These are phyloP conservation scores for Drosophila cognata DNA, from an alignment of 2,888 invertebrate species.

Conservation along the genomic window DNA sequence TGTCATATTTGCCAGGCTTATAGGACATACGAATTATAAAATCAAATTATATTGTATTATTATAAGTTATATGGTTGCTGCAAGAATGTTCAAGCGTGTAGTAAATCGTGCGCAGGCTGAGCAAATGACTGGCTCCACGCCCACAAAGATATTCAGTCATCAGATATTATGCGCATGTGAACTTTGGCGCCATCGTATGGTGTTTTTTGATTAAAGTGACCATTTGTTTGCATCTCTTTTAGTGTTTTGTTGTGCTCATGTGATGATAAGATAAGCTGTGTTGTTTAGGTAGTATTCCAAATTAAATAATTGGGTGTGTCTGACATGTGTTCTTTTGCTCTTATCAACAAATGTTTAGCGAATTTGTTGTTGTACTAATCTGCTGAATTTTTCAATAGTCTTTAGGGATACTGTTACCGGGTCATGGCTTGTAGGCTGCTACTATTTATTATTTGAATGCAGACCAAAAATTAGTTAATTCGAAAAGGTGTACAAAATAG, in stretches of 20 bases:
- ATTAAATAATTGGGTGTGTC: constrained; percentile 39
- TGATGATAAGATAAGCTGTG: constrained; percentile 42
- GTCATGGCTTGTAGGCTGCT: not conserved
- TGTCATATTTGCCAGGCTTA: not conserved
- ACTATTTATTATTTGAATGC: not conserved
- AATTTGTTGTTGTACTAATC: not conserved
- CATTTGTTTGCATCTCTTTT: constrained; percentile 39
- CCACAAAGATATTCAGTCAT: not conserved
- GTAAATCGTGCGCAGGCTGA: not conserved
- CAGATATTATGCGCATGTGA: not conserved
- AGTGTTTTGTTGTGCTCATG: constrained; percentile 15
- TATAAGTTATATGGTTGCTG: not conserved
- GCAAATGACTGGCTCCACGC: not conserved
- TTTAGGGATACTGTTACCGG: not conserved
- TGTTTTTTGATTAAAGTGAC: constrained; percentile 7
- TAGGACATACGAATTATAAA: not conserved
- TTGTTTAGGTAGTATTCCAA: constrained; percentile 22
- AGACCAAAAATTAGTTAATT: not conserved
- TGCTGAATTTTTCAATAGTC: not conserved
- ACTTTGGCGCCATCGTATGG: not conserved
- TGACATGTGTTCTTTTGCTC: not conserved
- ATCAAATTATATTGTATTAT: not conserved
- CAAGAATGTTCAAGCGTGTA: not conserved
- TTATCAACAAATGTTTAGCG: not conserved
- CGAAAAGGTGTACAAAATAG: not conserved